Evolutionary conservation across 2,888 invertebrate species (phyloP).

Genomic region (Philopedon plagiatum): DNA sequence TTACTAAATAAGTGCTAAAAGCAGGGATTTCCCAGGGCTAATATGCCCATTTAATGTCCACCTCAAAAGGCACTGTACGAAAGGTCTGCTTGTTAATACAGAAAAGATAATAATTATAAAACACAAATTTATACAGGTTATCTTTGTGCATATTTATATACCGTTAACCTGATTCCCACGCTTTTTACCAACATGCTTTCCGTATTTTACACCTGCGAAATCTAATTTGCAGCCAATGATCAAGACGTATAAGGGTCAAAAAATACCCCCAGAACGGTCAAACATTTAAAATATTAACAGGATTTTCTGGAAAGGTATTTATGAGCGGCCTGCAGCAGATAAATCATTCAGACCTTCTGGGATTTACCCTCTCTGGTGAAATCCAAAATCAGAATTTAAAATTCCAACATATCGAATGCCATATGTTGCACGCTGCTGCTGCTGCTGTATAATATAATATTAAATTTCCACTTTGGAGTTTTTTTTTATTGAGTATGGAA

Average conservation of each 20-base stretch:
- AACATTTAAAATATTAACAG: conserved; percentile 47
- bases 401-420: conserved; percentile 40
- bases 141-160: too few relatives aligned
- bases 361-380: conserved; percentile 41
- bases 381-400: conserved; percentile 50
- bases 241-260: conserved; percentile 34
- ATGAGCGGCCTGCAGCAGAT: conserved; percentile 30
- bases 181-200: neutral
- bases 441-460: conserved; percentile 38
- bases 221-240: conserved; percentile 33
- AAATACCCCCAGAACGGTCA: conserved; percentile 28
- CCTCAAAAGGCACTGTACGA: too few relatives aligned
- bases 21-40: too few relatives aligned
- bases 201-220: conserved; percentile 14
- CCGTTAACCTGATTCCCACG: neutral
- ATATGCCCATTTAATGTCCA: too few relatives aligned
- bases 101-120: too few relatives aligned
- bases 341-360: conserved; percentile 47
- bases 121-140: neutral
- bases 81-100: too few relatives aligned
- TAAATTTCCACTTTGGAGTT: conserved; percentile 18
- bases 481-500: conserved; percentile 1
- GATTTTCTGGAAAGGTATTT: conserved; percentile 41
- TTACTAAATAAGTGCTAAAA: too few relatives aligned
- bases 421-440: conserved; percentile 29